A percentile compares a stretch with the other conserved stretches of the same genome.
phyloP scores from a whole-genome alignment of 2,888 invertebrate species.

The Lasioglossum marginatum region DNA sequence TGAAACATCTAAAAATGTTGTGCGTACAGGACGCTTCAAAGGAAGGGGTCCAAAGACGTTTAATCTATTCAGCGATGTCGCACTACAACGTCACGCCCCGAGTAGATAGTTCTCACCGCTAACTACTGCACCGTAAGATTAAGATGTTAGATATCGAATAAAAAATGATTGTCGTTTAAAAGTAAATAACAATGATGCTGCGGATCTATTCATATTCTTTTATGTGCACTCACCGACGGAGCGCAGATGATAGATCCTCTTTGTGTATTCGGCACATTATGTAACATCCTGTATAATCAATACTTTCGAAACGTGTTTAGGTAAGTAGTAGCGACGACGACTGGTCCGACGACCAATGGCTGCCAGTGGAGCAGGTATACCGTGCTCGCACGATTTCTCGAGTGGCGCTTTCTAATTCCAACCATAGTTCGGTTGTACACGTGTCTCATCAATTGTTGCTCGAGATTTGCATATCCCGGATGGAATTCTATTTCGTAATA shows the following conservation, averaged over 20 bases:
- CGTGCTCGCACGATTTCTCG: slow-evolving; percentile 14
- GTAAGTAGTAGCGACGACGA: slow-evolving; percentile 39
- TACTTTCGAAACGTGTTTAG: slow-evolving; percentile 43
- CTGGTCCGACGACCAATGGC: slow-evolving; percentile 3
- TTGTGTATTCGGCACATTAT: not conserved
- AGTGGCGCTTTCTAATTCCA: slow-evolving; percentile 41
- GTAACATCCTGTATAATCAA: slow-evolving; percentile 14
- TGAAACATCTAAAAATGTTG: not conserved
- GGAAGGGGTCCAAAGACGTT: not conserved
- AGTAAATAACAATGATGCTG: not conserved
- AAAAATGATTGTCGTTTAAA: not conserved
- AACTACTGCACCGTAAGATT: not conserved
- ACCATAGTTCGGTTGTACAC: not conserved
- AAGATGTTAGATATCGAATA: not conserved
- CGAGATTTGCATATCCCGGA: not conserved
- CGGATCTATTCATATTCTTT: not conserved
- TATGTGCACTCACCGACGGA: not conserved
- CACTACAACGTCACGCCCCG: too few species aligned
- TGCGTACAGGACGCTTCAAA: not conserved
- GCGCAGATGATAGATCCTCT: not conserved
- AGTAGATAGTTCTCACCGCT: not conserved
- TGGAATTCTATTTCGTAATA: not conserved
- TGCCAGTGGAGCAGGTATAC: slow-evolving; percentile 22
- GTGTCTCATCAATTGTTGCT: not conserved
- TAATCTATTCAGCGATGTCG: too few species aligned